Base-by-base conservation (phyloP, 1,140 invertebrate genomes). In the Manduca sexta region DNA sequence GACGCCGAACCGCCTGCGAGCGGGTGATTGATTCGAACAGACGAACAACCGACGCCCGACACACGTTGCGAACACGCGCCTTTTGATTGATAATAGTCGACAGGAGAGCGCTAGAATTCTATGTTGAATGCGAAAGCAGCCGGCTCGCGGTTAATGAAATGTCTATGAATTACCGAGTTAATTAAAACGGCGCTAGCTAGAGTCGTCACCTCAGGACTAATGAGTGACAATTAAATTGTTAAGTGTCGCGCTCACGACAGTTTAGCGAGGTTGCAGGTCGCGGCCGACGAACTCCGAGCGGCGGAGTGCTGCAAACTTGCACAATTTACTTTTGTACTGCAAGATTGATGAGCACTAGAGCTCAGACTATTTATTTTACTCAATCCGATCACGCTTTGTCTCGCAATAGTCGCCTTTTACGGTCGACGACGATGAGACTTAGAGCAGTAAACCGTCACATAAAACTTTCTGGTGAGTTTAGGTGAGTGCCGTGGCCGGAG, bases 151-250 rank as follows among this genome's bases (percentile, higher is more conserved):
- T 34, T 68, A 69, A 73, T 75, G 60, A 69, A 68, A 64, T 48
- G 49, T 58, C 64, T 58, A 70, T 69, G 61, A 69, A 70, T 65
- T 71, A 60, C 49, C 35, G 41, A 52, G 58, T 64, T 75, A 66
- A 77, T 79, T 77, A 70, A 74, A 69, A 73, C 59, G 49, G 64
- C 64, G 61, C 61, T 62, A 52, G 61, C 61, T 62, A 52, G 57
- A 63, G 52, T 64, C 67, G 59, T 64, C 67, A 72, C 67, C 68
- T 72, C 47, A 70, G 64, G 64, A 69, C 67, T 76, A 78, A 81
- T 79, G 77, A 76, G 70, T 64, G 68, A 74, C 75, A 80, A 81
- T 81, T 76, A 75, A 71, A 84, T 78, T 71, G 69, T 82, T 67
- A 72, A 80, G 67, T 77, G 72, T 76, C 67, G 64, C 60, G 68